These are phyloP conservation scores for Eupeodes latifasciatus DNA, from an alignment of 2,888 invertebrate species.

Conservation along the genomic window DNA sequence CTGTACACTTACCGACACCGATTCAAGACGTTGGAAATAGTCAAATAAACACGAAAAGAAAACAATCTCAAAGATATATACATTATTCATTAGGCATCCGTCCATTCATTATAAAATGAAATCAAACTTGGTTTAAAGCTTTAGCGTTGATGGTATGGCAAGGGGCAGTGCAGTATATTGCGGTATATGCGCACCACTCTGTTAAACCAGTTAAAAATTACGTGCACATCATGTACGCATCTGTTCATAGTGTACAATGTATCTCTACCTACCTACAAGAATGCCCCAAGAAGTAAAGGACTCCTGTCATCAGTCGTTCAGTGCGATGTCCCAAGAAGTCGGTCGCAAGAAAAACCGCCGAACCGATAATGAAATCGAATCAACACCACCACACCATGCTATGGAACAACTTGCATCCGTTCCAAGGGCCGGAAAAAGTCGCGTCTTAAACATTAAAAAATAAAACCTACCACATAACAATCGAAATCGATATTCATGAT, in stretches of 20 bases:
- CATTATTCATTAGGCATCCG: constrained; percentile 77
- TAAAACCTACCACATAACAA: constrained; percentile 39
- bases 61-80: constrained; percentile 77
- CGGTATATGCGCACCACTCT: constrained; percentile 36
- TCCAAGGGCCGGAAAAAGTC: constrained; percentile 27
- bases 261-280: neutral
- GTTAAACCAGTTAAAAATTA: constrained; percentile 52
- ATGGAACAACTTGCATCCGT: constrained; percentile 49
- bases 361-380: constrained; percentile 67
- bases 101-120: constrained; percentile 77
- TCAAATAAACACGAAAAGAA: constrained; percentile 77
- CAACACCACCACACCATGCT: constrained; percentile 60
- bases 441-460: constrained; percentile 11
- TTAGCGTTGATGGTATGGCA: neutral
- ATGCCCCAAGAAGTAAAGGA: constrained; percentile 11
- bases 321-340: constrained; percentile 24
- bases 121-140: constrained; percentile 44
- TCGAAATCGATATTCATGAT: constrained; percentile 44
- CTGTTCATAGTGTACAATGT: constrained; percentile 42
- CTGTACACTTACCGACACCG: constrained; percentile 14
- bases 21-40: constrained; percentile 51
- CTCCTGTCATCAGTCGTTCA: neutral
- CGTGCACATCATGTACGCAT: constrained; percentile 59
- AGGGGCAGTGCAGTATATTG: neutral
- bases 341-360: constrained; percentile 24